These are phyloP conservation scores for Cephus runcator DNA, from an alignment of 2,888 invertebrate genomes.

Conservation along the genomic window DNA sequence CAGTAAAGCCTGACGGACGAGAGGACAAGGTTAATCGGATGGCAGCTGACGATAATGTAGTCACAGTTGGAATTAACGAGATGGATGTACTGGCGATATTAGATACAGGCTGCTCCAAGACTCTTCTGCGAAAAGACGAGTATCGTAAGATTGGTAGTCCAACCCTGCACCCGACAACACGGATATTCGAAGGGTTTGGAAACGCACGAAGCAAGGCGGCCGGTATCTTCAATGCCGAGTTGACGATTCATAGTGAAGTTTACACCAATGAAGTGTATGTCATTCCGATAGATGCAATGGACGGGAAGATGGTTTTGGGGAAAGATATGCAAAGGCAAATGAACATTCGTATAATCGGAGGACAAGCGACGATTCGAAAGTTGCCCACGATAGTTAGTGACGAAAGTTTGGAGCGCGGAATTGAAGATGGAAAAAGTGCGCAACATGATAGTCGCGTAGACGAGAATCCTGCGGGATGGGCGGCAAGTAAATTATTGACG, in stretches of 20 bases:
- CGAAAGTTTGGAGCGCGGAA: background rate
- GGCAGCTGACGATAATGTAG: background rate
- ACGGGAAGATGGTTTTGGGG: conserved; percentile 13
- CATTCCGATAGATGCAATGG: conserved; percentile 15
- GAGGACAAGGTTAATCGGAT: background rate
- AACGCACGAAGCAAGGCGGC: background rate
- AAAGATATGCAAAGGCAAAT: conserved; percentile 15
- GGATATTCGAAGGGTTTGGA: conserved; percentile 1
- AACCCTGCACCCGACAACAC: background rate
- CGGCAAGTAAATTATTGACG: conserved; percentile 1
- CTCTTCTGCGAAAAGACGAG: conserved; percentile 6
- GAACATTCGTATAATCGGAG: conserved; percentile 15
- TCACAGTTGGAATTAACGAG: conserved; percentile 6
- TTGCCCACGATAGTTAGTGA: background rate
- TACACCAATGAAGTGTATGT: conserved; percentile 14
- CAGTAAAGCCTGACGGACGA: background rate
- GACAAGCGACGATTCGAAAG: conserved; percentile 14
- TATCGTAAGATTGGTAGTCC: conserved; percentile 14
- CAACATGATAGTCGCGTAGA: background rate
- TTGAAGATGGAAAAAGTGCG: background rate
- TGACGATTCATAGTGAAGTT: background rate
- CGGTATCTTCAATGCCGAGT: background rate
- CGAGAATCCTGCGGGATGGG: background rate
- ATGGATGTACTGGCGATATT: background rate
- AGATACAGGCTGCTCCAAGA: conserved; percentile 16